Conservation (phyloP, 2,797 vertebrate genomes). For the Acrossocheilus fasciatus region DNA sequence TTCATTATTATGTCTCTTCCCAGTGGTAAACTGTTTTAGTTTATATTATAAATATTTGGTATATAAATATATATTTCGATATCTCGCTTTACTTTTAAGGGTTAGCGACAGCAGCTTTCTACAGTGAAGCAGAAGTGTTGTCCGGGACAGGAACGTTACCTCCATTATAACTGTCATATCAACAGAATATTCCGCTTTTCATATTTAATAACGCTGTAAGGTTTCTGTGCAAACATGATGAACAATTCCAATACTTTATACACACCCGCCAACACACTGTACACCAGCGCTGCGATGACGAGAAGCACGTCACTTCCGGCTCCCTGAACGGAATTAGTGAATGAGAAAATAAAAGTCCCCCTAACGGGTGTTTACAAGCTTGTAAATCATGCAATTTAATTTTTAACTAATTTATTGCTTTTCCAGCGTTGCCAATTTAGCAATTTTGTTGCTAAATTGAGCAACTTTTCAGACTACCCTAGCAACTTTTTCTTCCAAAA, state of each 20-base stretch:
- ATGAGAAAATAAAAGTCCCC: conserved; percentile 31
- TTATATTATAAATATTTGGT: not conserved
- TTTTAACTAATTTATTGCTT: not conserved
- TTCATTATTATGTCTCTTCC: not conserved
- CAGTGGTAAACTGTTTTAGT: not conserved
- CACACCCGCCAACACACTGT: conserved; percentile 36
- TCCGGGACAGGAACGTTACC: not conserved
- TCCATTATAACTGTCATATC: not conserved
- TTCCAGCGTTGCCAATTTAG: not conserved
- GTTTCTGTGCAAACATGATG: conserved; percentile 58
- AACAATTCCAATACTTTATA: conserved; percentile 25
- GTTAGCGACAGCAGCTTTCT: not conserved
- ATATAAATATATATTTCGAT: not conserved
- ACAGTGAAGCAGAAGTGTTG: not conserved
- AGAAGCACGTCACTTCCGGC: conserved; percentile 42
- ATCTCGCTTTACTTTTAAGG: not conserved
- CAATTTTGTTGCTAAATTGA: too few relatives aligned
- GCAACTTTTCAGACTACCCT: too few relatives aligned
- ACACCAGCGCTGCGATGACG: not conserved
- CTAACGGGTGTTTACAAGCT: not conserved
- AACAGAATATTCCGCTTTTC: not conserved
- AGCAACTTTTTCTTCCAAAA: too few relatives aligned
- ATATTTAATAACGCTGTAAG: not conserved
- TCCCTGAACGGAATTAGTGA: not conserved
- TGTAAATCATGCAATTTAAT: not conserved